A percentile compares a stretch with the other conserved stretches of the same genome.
These are phyloP conservation scores for Amia ocellicauda DNA, from an alignment of 2,113 vertebrate species.

Conservation along the genomic window DNA sequence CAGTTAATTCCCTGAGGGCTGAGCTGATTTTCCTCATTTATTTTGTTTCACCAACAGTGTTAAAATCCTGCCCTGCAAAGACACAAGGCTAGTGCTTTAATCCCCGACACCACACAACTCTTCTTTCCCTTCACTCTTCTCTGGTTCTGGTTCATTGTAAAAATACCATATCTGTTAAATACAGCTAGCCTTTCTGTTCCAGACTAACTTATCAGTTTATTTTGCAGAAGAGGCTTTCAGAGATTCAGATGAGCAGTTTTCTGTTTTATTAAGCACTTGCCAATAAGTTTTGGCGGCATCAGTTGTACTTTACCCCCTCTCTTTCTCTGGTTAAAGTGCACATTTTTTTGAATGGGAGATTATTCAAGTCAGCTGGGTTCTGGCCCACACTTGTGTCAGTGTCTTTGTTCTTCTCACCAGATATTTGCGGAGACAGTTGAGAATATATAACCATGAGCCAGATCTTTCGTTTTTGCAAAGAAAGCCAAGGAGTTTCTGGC, in stretches of 20 bases:
- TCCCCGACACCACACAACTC: not conserved
- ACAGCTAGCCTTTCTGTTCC: not conserved
- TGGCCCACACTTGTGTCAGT: no score
- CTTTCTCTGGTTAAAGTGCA: not conserved
- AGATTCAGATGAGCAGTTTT: not conserved
- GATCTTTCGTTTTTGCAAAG: no score
- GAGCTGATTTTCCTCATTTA: no score
- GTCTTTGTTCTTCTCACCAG: no score
- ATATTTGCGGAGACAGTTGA: no score
- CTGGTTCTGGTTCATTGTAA: not conserved
- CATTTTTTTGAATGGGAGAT: no score
- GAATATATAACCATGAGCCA: no score
- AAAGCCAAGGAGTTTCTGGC: no score
- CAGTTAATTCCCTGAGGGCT: no score
- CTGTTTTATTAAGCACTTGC: constrained; percentile 13
- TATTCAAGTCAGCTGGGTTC: no score
- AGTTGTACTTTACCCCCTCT: not conserved
- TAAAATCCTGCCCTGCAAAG: not conserved
- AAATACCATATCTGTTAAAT: not conserved
- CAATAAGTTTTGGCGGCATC: not conserved
- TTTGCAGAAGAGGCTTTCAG: not conserved
- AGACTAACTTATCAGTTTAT: constrained; percentile 2
- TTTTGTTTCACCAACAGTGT: not conserved
- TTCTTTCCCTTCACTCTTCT: not conserved
- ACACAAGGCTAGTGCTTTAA: not conserved